These are phyloP conservation scores for Mesopsocus fuscifrons DNA, from an alignment of 2,888 invertebrate species.

Conservation along the genomic window DNA sequence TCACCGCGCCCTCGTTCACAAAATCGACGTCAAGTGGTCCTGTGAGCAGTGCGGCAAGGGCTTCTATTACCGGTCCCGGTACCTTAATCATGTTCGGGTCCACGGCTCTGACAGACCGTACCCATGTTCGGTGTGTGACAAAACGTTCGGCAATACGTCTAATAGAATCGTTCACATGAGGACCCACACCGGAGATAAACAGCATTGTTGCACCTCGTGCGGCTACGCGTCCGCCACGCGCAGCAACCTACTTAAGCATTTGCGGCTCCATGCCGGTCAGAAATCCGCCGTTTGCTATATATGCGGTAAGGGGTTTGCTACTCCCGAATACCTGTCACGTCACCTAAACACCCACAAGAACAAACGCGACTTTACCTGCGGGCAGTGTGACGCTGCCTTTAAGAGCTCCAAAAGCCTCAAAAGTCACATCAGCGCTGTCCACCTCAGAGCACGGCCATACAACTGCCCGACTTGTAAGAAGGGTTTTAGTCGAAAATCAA, in stretches of 20 bases:
- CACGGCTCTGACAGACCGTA: slow-evolving; percentile 10
- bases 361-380: slow-evolving; percentile 37
- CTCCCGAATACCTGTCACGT: slow-evolving; percentile 38
- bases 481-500: slow-evolving; percentile 47
- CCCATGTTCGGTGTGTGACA: slow-evolving; percentile 14
- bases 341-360: slow-evolving; percentile 42
- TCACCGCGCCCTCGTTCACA: neutral
- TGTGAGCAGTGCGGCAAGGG: slow-evolving; percentile 7
- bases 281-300: slow-evolving; percentile 17
- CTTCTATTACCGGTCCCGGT: neutral
- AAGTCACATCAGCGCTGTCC: slow-evolving; percentile 43
- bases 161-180: slow-evolving; percentile 15
- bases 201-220: slow-evolving; percentile 18
- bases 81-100: neutral
- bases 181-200: slow-evolving; percentile 16
- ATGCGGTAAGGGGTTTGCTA: slow-evolving; percentile 37
- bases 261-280: slow-evolving; percentile 17
- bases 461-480: slow-evolving; percentile 48
- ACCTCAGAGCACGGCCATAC: slow-evolving; percentile 49
- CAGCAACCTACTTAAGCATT: slow-evolving; percentile 17
- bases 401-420: slow-evolving; percentile 24
- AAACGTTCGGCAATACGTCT: slow-evolving; percentile 11
- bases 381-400: slow-evolving; percentile 30
- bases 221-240: slow-evolving; percentile 26
- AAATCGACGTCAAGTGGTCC: neutral